These are phyloP conservation scores for Microcebus griseorufus DNA, from an alignment of 2,113 vertebrate genomes.

Conservation along the genomic window DNA sequence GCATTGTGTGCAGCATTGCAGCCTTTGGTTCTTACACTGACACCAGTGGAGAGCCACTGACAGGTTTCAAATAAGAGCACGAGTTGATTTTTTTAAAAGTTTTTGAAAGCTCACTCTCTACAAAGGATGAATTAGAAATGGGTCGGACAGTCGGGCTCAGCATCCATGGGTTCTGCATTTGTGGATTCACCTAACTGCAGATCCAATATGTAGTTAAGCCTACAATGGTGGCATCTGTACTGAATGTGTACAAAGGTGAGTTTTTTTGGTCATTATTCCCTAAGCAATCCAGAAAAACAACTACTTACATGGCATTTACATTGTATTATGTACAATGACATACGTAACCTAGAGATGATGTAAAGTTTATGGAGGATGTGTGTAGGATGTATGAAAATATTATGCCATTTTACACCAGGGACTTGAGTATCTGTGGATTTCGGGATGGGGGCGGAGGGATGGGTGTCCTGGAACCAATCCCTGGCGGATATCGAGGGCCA, in stretches of 20 bases:
- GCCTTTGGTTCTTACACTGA: neutral
- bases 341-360: neutral
- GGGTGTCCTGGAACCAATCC: neutral
- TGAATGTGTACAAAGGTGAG: neutral
- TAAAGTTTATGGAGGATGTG: neutral
- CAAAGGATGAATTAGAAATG: neutral
- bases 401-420: neutral
- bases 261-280: neutral
- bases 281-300: neutral
- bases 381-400: neutral
- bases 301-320: neutral
- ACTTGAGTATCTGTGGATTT: neutral
- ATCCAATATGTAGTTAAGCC: neutral
- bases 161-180: neutral
- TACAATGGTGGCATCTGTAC: neutral
- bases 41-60: neutral
- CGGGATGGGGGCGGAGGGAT: neutral
- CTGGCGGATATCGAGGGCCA: neutral
- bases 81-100: neutral
- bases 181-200: neutral
- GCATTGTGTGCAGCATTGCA: rapidly evolving
- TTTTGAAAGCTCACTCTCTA: neutral
- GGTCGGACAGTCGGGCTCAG: neutral
- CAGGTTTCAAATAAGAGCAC: neutral
- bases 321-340: neutral